Base-by-base conservation (phyloP, 2,797 vertebrate species). In the Pangasius macronema region DNA sequence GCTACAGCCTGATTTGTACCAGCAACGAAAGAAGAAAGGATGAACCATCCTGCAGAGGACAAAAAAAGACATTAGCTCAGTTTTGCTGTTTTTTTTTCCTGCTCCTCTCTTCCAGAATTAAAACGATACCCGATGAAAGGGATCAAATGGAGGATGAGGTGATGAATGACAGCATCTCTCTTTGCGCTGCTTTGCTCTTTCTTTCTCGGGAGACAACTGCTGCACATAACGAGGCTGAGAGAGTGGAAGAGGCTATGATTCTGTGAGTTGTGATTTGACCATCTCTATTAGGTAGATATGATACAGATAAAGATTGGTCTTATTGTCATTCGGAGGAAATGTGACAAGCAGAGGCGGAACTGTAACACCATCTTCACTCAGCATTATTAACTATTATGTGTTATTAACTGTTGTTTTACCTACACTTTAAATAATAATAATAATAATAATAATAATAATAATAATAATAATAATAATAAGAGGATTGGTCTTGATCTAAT, bases 21-120 rank as follows among this genome's bases (percentile, higher is more conserved):
- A 94, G 92, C 86, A 39, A 86, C 88, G 93, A 83, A 82, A 94
- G 94, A 94, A 95, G 93, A 95, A 95, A 95, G 95, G 91, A 91
- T 92, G 90, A 94, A 92, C 92, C 93, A 90, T 93, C 94, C 94
- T 94, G 94, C 85, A 89, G 92, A 68, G 93, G 92, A 96, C 95
- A 96, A 95, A 96, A 94, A 94, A 93, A 88, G 95, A 95, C 94
- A 96, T 96, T 96, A 96, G 95, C 94, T 96, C 95, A 95, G 95
- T 95, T 95, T 95, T 96, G 94, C 94, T 91, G 93, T 93, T 94
- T 95, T 95, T 95, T 95, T 94, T 92, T 86, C 6, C 85, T 36
- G 77, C 83, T 89, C 79, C 81, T 90, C 93, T 94, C 91, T 88
- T 91, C 80, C 92, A 81, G 92, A 90, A 92, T 91, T 92, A 91